Evolutionary conservation across 2,888 invertebrate species (phyloP).

Genomic region (Vesta saturnalis): DNA sequence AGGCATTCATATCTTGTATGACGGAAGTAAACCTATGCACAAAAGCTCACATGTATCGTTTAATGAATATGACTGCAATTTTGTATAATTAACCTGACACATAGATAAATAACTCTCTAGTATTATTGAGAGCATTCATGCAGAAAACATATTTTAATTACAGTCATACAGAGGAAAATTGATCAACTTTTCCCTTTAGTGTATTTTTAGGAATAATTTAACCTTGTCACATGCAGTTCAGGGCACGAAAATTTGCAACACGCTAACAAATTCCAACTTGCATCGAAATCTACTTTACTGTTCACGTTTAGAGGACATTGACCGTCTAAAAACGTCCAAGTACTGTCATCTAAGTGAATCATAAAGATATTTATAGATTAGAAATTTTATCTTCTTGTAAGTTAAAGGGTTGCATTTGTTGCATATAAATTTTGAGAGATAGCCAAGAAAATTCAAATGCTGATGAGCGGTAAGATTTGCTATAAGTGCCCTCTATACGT

Average conservation of each 20-base stretch:
- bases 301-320: slow-evolving; percentile 48
- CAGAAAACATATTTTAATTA: slow-evolving; percentile 11
- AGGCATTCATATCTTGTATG: not conserved
- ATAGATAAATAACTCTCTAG: slow-evolving; percentile 4
- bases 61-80: slow-evolving; percentile 1
- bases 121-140: slow-evolving; percentile 4
- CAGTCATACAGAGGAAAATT: too few species aligned
- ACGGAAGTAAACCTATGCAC: slow-evolving; percentile 18
- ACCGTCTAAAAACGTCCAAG: slow-evolving; percentile 56
- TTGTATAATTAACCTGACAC: slow-evolving; percentile 4
- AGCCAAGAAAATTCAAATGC: not conserved
- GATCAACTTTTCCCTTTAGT: not conserved
- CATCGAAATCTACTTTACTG: slow-evolving; percentile 51
- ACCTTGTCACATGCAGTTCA: slow-evolving; percentile 55
- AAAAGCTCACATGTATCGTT: not conserved
- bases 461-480: too few species aligned
- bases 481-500: too few species aligned
- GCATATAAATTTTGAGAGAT: slow-evolving; percentile 23
- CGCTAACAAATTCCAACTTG: slow-evolving; percentile 53
- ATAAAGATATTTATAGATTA: slow-evolving; percentile 54
- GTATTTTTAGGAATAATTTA: slow-evolving; percentile 53
- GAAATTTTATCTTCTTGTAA: slow-evolving; percentile 5
- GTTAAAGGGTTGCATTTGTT: slow-evolving; percentile 23
- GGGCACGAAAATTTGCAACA: slow-evolving; percentile 54
- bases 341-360: slow-evolving; percentile 54